phyloP scores from a whole-genome alignment of 2,888 invertebrate genomes.

The Lobophora halterata region DNA sequence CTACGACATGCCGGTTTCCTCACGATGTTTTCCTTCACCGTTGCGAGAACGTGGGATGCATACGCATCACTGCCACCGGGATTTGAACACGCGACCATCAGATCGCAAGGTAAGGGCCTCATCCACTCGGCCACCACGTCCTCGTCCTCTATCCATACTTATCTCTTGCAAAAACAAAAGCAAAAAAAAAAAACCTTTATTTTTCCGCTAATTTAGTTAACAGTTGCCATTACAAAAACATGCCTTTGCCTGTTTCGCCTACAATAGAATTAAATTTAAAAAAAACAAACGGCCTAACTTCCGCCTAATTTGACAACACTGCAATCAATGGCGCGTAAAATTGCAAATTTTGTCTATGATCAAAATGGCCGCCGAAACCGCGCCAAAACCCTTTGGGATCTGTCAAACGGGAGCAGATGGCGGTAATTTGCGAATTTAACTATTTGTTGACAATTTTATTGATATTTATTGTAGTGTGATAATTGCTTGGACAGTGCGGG shows the following conservation, averaged over 20 bases:
- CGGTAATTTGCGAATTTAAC: constrained; percentile 64
- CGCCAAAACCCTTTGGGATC: constrained; percentile 77
- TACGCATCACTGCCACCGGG: too few species aligned
- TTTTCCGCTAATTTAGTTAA: constrained; percentile 18
- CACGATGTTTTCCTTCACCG: too few species aligned
- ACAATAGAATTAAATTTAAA: constrained; percentile 22
- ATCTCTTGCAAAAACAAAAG: too few species aligned
- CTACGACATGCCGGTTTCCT: too few species aligned
- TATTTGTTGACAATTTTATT: constrained; percentile 68
- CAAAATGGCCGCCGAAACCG: constrained; percentile 66
- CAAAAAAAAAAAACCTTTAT: constrained; percentile 7
- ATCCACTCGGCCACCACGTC: too few species aligned
- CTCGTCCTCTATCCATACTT: too few species aligned
- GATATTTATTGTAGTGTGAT: constrained; percentile 67
- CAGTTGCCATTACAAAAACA: constrained; percentile 6
- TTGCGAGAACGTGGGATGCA: too few species aligned
- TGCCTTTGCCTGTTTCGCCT: background rate
- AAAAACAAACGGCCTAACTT: constrained; percentile 42
- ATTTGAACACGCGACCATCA: too few species aligned
- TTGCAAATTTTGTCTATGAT: constrained; percentile 70
- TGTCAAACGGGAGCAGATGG: constrained; percentile 66
- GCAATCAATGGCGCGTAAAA: constrained; percentile 71
- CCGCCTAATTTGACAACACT: constrained; percentile 68
- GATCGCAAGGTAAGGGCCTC: too few species aligned
- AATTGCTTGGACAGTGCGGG: constrained; percentile 70